phyloP scores from a whole-genome alignment of 92 coral and sea anemone genomes.

The Hydrozoanthus gracilis region DNA sequence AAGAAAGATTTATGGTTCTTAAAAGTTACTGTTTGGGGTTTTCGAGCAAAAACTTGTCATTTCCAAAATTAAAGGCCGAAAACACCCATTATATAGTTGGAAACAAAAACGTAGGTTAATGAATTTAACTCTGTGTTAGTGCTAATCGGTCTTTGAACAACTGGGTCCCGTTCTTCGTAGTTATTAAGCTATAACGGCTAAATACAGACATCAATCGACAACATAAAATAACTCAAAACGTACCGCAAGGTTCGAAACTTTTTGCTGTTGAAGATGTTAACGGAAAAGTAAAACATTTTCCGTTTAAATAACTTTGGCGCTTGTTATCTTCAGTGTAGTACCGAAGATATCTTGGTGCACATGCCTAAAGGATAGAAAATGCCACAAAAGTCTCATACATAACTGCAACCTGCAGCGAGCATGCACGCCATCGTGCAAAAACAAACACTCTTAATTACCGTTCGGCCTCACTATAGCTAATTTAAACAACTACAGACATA shows the following conservation, averaged over 20 bases:
- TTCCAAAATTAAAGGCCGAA: too few species aligned
- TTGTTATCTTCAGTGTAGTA: neutral
- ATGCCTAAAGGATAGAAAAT: neutral
- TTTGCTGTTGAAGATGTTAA: neutral
- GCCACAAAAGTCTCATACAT: neutral
- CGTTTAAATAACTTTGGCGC: constrained; percentile 7
- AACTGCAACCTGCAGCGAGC: neutral
- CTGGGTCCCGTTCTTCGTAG: too few species aligned
- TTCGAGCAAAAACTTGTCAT: too few species aligned
- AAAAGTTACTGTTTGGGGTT: too few species aligned
- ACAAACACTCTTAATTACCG: neutral
- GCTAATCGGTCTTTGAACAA: too few species aligned
- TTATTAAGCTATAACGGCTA: too few species aligned
- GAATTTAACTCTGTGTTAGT: too few species aligned
- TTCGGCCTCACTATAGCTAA: too few species aligned
- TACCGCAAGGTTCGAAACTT: constrained; percentile 4
- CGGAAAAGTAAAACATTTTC: constrained; percentile 25
- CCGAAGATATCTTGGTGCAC: constrained; percentile 38
- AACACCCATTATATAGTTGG: too few species aligned
- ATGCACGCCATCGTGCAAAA: neutral
- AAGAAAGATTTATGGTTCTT: too few species aligned
- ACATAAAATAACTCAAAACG: neutral
- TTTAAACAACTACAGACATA: too few species aligned
- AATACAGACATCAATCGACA: neutral
- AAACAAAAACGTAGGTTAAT: too few species aligned